Base-by-base conservation (phyloP, 2,113 vertebrate species). In the Chelonoidis abingdonii region DNA sequence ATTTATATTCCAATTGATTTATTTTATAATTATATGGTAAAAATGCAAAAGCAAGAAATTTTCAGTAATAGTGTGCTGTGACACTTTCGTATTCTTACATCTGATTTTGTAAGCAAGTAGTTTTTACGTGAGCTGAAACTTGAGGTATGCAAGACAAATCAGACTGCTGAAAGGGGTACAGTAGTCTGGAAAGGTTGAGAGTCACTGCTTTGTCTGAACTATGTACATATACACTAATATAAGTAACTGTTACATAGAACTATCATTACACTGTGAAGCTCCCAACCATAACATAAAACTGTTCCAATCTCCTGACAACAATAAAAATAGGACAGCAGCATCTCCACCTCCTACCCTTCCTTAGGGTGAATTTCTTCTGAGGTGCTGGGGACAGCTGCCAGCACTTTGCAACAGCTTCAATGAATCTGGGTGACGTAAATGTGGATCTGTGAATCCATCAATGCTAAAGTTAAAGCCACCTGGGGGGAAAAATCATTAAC, bases 341-440 rank as follows among this genome's bases (percentile, higher is more conserved):
- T 1, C 52, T 52, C 76, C 79, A 27, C 2, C 5, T 72, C 2
- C 25, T 44, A 10, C 31, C 56, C 49, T 2, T 0, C 0, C 8
- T 5, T 0, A 6, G 0, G 9, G 35, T 76, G 41, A 54, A 9
- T 88, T 91, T 21, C 24, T 83, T 0, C 1, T 2, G 0, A 69
- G 24, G 3, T 41, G 59, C 8, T 0, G 1, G 21, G 2, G 5
- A 62, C 31, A 94, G 6, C 2, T 35, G 47, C 13, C 9, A 82
- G 13, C 27, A 3, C 87, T 93, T 59, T 87, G 6, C 6, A 89
- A 7, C 6, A 80, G n/a, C 21, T 83, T 52, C 50, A 10, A 5
- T 76, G 88, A 95, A 91, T 57, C 0, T 2, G 78, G 4, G 80
- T 90, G n/a, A 44, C 12, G 19, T n/a, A 69, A 62, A n/a, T 13